These are phyloP conservation scores for Hylaeus anthracinus DNA, from an alignment of 1,140 invertebrate genomes.

Conservation along the genomic window DNA sequence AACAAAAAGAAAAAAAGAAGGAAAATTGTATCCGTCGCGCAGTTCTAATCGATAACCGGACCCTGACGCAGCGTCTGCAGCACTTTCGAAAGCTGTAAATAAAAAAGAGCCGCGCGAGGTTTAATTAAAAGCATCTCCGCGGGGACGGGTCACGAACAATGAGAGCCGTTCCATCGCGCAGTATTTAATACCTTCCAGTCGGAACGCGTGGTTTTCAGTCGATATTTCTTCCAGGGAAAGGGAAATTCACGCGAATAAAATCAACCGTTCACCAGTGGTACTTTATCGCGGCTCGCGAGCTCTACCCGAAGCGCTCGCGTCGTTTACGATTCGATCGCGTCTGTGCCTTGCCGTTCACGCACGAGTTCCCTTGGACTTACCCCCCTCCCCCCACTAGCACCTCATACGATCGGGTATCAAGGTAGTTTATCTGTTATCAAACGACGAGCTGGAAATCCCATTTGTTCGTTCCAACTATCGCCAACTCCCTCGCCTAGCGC, in stretches of 20 bases:
- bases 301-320: not conserved
- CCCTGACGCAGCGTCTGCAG: not conserved
- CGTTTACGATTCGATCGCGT: conserved; percentile 8
- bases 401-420: conserved; percentile 7
- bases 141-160: conserved; percentile 66
- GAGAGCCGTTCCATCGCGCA: conserved; percentile 64
- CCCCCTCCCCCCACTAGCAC: too few relatives aligned
- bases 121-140: conserved; percentile 73
- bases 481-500: not conserved
- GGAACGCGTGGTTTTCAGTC: conserved; percentile 13
- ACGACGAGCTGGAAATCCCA: not conserved
- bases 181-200: conserved; percentile 61
- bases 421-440: conserved; percentile 29
- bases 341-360: too few relatives aligned
- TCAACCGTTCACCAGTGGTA: conserved; percentile 1
- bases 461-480: not conserved
- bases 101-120: conserved; percentile 55
- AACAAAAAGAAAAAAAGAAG: not conserved
- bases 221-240: conserved; percentile 22
- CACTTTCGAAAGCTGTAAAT: conserved; percentile 36
- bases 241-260: conserved; percentile 20
- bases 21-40: conserved; percentile 8
- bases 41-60: conserved; percentile 13
- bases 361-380: not conserved
- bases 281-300: not conserved